Evolutionary conservation across 2,888 invertebrate species (phyloP), one percentile per base, ranked within the genome.

Genomic region (Xylophagus ater): DNA sequence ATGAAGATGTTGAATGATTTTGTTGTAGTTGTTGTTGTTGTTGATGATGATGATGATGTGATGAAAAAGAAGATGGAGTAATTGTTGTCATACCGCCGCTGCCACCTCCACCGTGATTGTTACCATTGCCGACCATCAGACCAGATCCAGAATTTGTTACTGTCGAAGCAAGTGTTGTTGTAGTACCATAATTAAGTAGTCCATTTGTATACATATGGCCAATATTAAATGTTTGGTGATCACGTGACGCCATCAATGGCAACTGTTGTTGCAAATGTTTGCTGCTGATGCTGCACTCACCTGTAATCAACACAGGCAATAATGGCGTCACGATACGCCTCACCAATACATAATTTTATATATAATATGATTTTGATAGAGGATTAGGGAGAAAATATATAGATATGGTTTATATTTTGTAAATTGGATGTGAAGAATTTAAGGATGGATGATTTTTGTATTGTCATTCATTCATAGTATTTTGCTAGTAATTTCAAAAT

Each of bases 1-100:
- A 46, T 23, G 54, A 49, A n/a, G 55, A 52, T 7, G 55, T 51
- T 31, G 53, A 45, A 4, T 29, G 52, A 41, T 6, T 50, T 19
- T 18, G 49, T 34, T 21, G 48, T 43, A 41, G 51, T 48, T 43
- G 49, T 47, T 38, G 50, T 31, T 29, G 39, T 15, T 13, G 40
- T 12, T 41, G 45, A 23, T 44, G 49, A 28, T 42, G 46, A 34
- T 37, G 40, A 12, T 48, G 48, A 25, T 13, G n/a, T n/a, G n/a
- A n/a, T n/a, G n/a, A n/a, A n/a, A n/a, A n/a, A n/a, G n/a, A n/a
- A n/a, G n/a, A n/a, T n/a, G n/a, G n/a, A n/a, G n/a, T n/a, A n/a
- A n/a, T n/a, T n/a, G n/a, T n/a, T n/a, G n/a, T n/a, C n/a, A n/a
- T 29, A 9, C 14, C 10, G 14, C 4, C n/a, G 4, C 29, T 14